Base-by-base conservation (phyloP, 2,888 invertebrate species). In the Tupiocoris notatus region DNA sequence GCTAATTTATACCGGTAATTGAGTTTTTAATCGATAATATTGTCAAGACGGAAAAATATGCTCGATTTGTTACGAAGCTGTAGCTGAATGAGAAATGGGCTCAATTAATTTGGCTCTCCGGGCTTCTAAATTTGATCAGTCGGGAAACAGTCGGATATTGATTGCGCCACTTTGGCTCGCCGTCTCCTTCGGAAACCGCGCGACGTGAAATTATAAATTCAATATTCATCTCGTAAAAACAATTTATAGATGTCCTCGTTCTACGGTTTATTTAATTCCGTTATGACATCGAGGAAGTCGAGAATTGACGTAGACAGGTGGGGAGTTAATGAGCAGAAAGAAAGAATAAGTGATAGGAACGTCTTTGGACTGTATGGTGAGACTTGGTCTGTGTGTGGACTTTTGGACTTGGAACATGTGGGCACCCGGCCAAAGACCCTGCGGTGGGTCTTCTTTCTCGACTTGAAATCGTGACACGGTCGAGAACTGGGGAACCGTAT, bases 231-330 rank as follows among this genome's bases (percentile, higher is more conserved):
- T 39, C 39, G 39, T 39, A 39, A n/a, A n/a, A n/a, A n/a, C 12
- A 39, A 39, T 39, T 7, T 39, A 7, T 12, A 39, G 12, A 39
- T 3, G 3, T 39, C 12, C 39, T 39, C 39, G 39, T 39, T n/a
- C n/a, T n/a, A n/a, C n/a, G n/a, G n/a, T n/a, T n/a, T 39, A 39
- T 39, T 39, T 39, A 39, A 7, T 39, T 39, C 39, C 39, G 39
- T 39, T 39, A 39, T 39, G 39, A 39, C 39, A 12, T 39, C 39
- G 39, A 39, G 39, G 39, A 39, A 39, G 39, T 39, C 39, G 6
- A 3, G 39, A 39, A 73, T 73, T 73, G 73, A 73, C 73, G 22
- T 61, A 73, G 73, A 62, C 73, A 73, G 73, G 73, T 73, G 73
- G 73, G 73, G 62, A 73, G 73, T 54, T 73, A 73, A 73, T 73